Conservation (phyloP, 2,888 invertebrate genomes). For the Spodoptera littoralis region DNA sequence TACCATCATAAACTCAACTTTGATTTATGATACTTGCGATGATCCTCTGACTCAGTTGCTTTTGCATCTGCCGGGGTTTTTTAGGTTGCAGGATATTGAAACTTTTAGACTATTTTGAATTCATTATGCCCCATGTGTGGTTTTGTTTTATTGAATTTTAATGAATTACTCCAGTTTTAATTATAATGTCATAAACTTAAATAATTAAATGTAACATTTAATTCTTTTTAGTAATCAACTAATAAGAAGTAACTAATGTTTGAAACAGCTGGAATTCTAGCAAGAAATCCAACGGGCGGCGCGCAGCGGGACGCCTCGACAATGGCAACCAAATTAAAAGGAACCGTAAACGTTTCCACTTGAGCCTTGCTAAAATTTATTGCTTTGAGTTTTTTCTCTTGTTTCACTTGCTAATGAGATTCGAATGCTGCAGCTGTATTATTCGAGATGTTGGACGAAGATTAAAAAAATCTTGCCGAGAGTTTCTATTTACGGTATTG, state of each 20-base stretch:
- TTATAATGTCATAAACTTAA: constrained; percentile 37
- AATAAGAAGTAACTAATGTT: constrained; percentile 85
- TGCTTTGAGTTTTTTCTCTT: constrained; percentile 83
- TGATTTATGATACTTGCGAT: constrained; percentile 76
- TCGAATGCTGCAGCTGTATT: constrained; percentile 85
- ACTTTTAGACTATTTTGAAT: constrained; percentile 31
- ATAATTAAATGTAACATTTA: constrained; percentile 69
- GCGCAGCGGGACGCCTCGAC: constrained; percentile 85
- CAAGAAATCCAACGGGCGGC: constrained; percentile 82
- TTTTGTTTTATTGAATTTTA: constrained; percentile 14
- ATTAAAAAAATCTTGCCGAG: constrained; percentile 73
- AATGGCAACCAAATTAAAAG: constrained; percentile 88
- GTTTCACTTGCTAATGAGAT: constrained; percentile 87
- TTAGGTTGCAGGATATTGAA: constrained; percentile 23
- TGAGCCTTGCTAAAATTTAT: constrained; percentile 88
- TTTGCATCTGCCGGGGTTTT: constrained; percentile 72
- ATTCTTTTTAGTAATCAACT: constrained; percentile 82
- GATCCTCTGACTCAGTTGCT: constrained; percentile 56
- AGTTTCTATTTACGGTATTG: constrained; percentile 64
- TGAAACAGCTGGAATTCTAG: constrained; percentile 85
- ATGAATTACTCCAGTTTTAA: constrained; percentile 36
- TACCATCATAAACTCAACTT: constrained; percentile 70
- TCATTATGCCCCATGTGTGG: constrained; percentile 9
- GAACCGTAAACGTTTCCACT: constrained; percentile 87
- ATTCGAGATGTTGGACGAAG: constrained; percentile 74